Conservation (phyloP, 2,797 vertebrate species). For the Melanotaenia trifasciata region DNA sequence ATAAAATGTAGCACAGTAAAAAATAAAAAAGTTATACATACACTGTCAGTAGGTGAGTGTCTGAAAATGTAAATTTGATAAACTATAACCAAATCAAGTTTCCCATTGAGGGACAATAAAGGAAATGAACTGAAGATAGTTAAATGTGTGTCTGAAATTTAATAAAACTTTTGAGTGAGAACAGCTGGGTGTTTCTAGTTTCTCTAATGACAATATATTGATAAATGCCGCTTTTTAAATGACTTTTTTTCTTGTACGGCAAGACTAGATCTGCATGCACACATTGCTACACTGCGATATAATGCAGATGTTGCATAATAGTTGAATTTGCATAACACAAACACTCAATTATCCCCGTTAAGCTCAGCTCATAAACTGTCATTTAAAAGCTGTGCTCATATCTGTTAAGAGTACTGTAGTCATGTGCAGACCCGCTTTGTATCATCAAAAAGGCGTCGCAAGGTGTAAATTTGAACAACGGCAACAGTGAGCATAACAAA, state of each 20-base stretch:
- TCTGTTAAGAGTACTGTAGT: not conserved
- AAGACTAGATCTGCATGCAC: not conserved
- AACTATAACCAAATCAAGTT: not conserved
- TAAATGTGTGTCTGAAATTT: constrained; percentile 40
- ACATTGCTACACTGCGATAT: not conserved
- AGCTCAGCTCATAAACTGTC: not conserved
- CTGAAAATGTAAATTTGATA: not conserved
- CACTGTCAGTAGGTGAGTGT: not conserved
- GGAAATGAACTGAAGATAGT: not conserved
- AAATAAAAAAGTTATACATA: not conserved
- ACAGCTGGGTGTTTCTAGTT: constrained; percentile 27
- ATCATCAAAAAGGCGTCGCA: constrained; percentile 86
- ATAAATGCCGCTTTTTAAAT: not conserved
- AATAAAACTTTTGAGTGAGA: constrained; percentile 46
- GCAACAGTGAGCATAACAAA: constrained; percentile 86
- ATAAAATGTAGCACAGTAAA: not conserved
- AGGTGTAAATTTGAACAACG: constrained; percentile 84
- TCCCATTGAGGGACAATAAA: no score
- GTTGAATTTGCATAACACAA: constrained; percentile 1
- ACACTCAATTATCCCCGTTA: not conserved
- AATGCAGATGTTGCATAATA: not conserved
- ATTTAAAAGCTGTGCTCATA: not conserved
- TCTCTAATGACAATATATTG: constrained; percentile 1
- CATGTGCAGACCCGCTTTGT: constrained; percentile 75
- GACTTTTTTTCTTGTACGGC: not conserved